Percentiles rank a stretch among this genome's conserved stretches.
Evolutionary conservation across 2,888 invertebrate genomes (phyloP).

Genomic region (Bugulina stolonifera): DNA sequence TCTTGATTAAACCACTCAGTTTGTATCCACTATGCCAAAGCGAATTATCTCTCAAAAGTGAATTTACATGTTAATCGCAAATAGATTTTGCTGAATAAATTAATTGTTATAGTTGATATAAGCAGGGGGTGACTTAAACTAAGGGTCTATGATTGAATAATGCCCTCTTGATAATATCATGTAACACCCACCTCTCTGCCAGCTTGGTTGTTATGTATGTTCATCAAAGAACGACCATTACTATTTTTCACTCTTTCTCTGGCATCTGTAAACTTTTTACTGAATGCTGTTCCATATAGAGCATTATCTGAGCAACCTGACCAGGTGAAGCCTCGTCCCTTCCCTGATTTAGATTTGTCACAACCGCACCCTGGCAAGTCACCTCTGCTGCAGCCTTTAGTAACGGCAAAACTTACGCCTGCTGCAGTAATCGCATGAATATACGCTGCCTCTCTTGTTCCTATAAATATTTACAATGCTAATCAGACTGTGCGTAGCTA

Average conservation of each 20-base stretch:
- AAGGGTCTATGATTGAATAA: too few species aligned
- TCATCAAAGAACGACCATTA: conserved; percentile 87
- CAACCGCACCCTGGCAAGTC: conserved; percentile 84
- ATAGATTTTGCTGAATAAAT: too few species aligned
- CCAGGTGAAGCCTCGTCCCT: conserved; percentile 74
- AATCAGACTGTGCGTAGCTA: too few species aligned
- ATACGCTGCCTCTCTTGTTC: conserved; percentile 86
- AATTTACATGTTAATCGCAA: too few species aligned
- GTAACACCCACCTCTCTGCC: conserved; percentile 80
- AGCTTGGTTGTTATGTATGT: conserved; percentile 91
- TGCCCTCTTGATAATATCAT: too few species aligned
- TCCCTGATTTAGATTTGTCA: conserved; percentile 67
- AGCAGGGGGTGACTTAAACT: too few species aligned
- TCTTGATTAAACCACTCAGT: too few species aligned
- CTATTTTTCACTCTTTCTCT: conserved; percentile 70
- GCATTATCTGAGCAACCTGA: conserved; percentile 87
- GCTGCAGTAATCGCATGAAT: conserved; percentile 90
- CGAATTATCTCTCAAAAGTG: too few species aligned
- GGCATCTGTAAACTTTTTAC: conserved; percentile 82
- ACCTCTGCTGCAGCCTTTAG: conserved; percentile 85
- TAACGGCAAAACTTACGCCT: conserved; percentile 85
- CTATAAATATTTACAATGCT: too few species aligned
- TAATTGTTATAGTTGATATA: too few species aligned
- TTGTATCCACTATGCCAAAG: too few species aligned
- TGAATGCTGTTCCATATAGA: conserved; percentile 64